A percentile compares a stretch with the other conserved stretches of the same genome.
phyloP scores from a whole-genome alignment of 2,888 invertebrate species.

The Nephrotoma guestfalica region DNA sequence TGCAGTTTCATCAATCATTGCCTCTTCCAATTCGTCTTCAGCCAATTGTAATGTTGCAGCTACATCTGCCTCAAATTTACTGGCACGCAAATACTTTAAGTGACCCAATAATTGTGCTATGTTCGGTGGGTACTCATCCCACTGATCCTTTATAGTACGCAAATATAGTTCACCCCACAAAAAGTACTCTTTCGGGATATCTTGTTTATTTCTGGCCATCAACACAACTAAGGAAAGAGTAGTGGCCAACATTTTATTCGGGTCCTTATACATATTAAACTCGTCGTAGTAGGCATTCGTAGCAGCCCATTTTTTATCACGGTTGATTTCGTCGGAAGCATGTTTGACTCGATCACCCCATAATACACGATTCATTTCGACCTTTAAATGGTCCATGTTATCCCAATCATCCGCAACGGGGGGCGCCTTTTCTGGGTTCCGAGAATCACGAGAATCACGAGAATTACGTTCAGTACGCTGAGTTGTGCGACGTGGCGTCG shows the following conservation, averaged over 20 bases:
- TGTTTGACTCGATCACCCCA: background rate
- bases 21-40: background rate
- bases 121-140: conserved; percentile 14
- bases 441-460: background rate
- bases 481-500: background rate
- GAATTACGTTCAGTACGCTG: background rate
- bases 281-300: background rate
- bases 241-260: background rate
- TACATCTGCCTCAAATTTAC: background rate
- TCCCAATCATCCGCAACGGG: background rate
- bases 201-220: conserved; percentile 9
- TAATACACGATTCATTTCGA: background rate
- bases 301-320: background rate
- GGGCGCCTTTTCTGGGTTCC: background rate
- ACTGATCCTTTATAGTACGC: conserved; percentile 12
- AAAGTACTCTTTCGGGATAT: conserved; percentile 13
- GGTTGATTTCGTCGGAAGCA: background rate
- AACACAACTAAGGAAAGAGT: background rate
- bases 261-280: background rate
- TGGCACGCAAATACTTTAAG: conserved; percentile 3
- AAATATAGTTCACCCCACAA: conserved; percentile 12
- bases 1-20: background rate
- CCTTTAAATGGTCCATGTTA: background rate
- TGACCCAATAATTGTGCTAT: conserved; percentile 12
- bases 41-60: background rate